Evolutionary conservation across 2,113 vertebrate species (phyloP), one percentile per base, ranked within the genome.

Genomic region (Tinamus guttatus): DNA sequence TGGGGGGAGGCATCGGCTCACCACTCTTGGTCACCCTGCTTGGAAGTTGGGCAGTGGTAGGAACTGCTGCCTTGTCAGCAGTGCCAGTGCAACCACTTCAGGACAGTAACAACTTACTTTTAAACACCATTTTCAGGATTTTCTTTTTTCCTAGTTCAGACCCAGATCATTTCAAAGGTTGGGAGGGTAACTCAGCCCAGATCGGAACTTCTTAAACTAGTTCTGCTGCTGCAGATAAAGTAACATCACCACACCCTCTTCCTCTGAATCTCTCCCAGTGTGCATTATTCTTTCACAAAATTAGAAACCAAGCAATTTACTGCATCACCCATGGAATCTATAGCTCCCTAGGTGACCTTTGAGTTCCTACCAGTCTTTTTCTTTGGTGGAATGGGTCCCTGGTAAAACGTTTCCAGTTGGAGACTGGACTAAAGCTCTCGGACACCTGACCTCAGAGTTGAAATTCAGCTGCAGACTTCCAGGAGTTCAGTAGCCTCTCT

Each of bases 261-360:
- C 84, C 60, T 58, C 27, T 1, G 20, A 20, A 27, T n/a, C 2
- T 76, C n/a, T 41, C 22, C 22, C 32, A 12, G 1, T 1, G 2
- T 19, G 11, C 36, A 4, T 40, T 84, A 70, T 81, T 8, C 59
- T 69, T 70, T 15, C 51, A n/a, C n/a, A 40, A 13, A 49, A 25
- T 5, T 7, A n/a, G 74, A 34, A 86, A 1, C 19, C 4, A 9
- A 36, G 74, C 24, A 2, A 3, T 41, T 80, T 4, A 4, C 47
- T 40, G 36, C 28, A 3, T 6, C 0, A 0, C 63, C n/a, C 11
- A 0, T 6, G 59, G 6, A 5, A 54, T 40, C n/a, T 12, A 45
- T 25, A n/a, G n/a, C 12, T 41, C 32, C n/a, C 4, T 13, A 22
- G 22, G 0, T 32, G 0, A 27, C 7, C 38, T 13, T 21, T 1